Evolutionary conservation across 35 echinoderm and acorn worm genomes (phyloP), one percentile per base, ranked within the genome.

Genomic region (Patiria miniata): DNA sequence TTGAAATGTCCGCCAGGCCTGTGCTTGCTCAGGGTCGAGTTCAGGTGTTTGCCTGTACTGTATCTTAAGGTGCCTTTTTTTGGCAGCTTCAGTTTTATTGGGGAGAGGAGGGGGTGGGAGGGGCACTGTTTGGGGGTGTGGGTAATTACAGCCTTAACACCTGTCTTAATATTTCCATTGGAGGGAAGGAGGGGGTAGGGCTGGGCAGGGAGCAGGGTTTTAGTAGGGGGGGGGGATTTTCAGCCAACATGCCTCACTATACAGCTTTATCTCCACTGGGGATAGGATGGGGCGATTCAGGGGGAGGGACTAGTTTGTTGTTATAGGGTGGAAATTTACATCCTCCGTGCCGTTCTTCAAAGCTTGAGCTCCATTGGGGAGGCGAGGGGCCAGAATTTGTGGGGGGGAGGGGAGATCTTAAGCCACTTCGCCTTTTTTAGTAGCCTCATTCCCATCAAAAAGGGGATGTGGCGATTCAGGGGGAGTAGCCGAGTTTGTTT

Each of bases 221-320:
- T 47, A 6, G 42, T 47, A 12, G 42, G 42, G 42, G 42, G 42
- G 12, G 42, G 42, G 4, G 4, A 47, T 12, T 47, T 47, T 6
- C 12, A 12, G 42, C 4, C 42, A 47, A 6, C 42, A 47, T 12
- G 84, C 29, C 12, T 95, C 83, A 89, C 91, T 95, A 0, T 80
- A 91, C n/a, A 89, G 89, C 19, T 69, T 38, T 40, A 94, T 90
- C 17, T 90, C 69, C 5, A 90, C 59, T 26, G 87, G 40, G 9
- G 93, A 91, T 12, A 85, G 83, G 14, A 89, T 89, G 59, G 30
- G 82, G 14, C 34, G 34, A 1, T 58, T 88, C 21, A 95, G 91
- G 2, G 89, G 89, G 21, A 89, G 84, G 78, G 85, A 95, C 14
- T 88, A 89, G 30, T 95, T 84, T 42, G 91, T 79, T 60, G 87